Conservation (phyloP, 2,888 invertebrate species). For the Andrena flavipes region DNA sequence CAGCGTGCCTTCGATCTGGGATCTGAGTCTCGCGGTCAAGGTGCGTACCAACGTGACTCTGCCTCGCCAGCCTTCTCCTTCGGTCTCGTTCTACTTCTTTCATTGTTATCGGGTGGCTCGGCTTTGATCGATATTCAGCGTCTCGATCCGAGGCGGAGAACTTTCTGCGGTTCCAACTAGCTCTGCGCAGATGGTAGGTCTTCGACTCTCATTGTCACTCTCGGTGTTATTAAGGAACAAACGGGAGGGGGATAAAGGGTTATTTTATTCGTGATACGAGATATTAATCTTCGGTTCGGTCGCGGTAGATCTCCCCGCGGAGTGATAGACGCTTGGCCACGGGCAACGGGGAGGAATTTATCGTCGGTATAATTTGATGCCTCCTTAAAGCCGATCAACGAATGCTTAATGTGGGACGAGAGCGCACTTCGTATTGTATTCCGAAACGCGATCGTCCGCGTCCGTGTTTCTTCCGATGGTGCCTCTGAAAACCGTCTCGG, state of each 20-base stretch:
- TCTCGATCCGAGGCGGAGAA: no score
- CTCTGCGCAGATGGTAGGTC: no score
- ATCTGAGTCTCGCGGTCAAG: constrained; percentile 55
- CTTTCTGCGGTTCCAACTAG: no score
- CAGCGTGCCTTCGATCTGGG: constrained; percentile 42
- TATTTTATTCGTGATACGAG: constrained; percentile 8
- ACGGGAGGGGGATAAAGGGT: no score
- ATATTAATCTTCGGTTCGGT: neutral
- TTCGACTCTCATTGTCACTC: no score
- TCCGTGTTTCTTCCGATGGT: constrained; percentile 30
- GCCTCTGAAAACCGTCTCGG: constrained; percentile 46
- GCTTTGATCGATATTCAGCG: neutral
- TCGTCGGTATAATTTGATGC: constrained; percentile 48
- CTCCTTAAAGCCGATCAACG: constrained; percentile 43
- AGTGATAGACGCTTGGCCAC: constrained; percentile 10
- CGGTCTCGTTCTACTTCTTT: neutral
- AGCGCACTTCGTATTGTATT: constrained; percentile 54
- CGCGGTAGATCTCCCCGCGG: neutral
- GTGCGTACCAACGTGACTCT: constrained; percentile 35
- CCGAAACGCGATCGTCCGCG: constrained; percentile 41
- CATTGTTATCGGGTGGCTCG: neutral
- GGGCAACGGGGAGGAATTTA: constrained; percentile 22
- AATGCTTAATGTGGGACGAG: constrained; percentile 55
- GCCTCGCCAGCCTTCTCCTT: neutral
- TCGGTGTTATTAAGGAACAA: no score